Conservation (phyloP, 1,140 invertebrate genomes). For the Tribolium castaneum region DNA sequence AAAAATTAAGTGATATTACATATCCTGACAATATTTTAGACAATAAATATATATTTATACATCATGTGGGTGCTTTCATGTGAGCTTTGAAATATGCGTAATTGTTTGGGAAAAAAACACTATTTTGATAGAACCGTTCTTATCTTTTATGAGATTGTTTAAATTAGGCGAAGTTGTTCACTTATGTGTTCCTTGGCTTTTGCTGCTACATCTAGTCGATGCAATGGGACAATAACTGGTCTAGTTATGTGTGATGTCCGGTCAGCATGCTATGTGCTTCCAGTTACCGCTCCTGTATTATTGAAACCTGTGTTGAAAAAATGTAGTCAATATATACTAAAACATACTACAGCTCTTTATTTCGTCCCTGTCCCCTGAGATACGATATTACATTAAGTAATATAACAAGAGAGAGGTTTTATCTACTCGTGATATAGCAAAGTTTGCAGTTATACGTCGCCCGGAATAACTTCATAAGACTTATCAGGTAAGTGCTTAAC, state of each 20-base stretch:
- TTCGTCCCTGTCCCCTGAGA: neutral
- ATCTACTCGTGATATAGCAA: too few species aligned
- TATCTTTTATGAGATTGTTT: slow-evolving; percentile 36
- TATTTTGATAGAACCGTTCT: slow-evolving; percentile 47
- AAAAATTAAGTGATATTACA: slow-evolving; percentile 43
- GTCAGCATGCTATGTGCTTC: slow-evolving; percentile 48
- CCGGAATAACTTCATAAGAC: neutral
- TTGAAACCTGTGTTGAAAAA: slow-evolving; percentile 44
- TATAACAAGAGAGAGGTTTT: neutral
- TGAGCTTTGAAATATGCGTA: slow-evolving; percentile 43
- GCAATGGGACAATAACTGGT: slow-evolving; percentile 44
- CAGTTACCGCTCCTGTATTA: slow-evolving; percentile 42
- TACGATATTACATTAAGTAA: neutral
- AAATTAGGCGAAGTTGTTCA: slow-evolving; percentile 45
- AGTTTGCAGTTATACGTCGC: too few species aligned
- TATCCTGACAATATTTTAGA: slow-evolving; percentile 47
- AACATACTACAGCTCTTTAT: neutral
- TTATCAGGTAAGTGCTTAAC: neutral
- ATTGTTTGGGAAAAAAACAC: slow-evolving; percentile 40
- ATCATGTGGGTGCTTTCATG: slow-evolving; percentile 42
- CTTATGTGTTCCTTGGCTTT: slow-evolving; percentile 48
- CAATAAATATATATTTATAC: slow-evolving; percentile 44
- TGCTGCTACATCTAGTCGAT: slow-evolving; percentile 44
- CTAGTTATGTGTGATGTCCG: slow-evolving; percentile 43
- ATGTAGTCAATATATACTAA: slow-evolving; percentile 48